Conservation (phyloP, 37 sponge, comb jelly and placozoan species). For the Chondrilla cf. caribensis region DNA sequence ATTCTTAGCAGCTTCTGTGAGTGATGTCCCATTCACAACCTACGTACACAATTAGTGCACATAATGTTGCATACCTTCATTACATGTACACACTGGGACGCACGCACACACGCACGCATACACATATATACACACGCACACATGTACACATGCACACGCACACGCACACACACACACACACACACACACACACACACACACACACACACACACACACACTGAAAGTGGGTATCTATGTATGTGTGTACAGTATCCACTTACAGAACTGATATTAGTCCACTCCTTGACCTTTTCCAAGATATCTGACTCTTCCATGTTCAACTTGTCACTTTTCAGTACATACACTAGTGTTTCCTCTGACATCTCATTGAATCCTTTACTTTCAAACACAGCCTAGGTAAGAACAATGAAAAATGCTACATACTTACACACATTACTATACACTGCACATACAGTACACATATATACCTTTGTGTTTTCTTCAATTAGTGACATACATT, state of each 20-base stretch:
- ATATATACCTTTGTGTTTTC: conserved; percentile 75
- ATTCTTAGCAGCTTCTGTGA: conserved; percentile 75
- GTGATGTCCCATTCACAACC: conserved; percentile 80
- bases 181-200: no score
- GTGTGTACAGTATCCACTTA: conserved; percentile 37
- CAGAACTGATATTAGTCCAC: conserved; percentile 94
- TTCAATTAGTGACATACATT: conserved; percentile 88
- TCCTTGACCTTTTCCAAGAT: conserved; percentile 88
- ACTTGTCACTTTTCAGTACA: conserved; percentile 76
- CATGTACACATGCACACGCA: not conserved
- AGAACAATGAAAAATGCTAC: not conserved
- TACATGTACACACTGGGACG: not conserved
- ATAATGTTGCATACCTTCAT: no score
- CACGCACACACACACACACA: no score
- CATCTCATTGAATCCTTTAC: conserved; percentile 89
- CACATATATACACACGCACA: conserved; percentile 17
- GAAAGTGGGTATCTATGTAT: not conserved
- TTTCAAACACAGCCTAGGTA: conserved; percentile 70
- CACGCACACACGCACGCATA: not conserved
- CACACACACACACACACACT: no score
- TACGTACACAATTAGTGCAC: conserved; percentile 22
- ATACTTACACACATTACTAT: no score
- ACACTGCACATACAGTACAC: no score
- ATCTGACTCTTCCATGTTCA: conserved; percentile 87
- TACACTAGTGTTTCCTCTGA: conserved; percentile 88